Conservation (phyloP, 2,113 vertebrate species). For the Dipodomys spectabilis region DNA sequence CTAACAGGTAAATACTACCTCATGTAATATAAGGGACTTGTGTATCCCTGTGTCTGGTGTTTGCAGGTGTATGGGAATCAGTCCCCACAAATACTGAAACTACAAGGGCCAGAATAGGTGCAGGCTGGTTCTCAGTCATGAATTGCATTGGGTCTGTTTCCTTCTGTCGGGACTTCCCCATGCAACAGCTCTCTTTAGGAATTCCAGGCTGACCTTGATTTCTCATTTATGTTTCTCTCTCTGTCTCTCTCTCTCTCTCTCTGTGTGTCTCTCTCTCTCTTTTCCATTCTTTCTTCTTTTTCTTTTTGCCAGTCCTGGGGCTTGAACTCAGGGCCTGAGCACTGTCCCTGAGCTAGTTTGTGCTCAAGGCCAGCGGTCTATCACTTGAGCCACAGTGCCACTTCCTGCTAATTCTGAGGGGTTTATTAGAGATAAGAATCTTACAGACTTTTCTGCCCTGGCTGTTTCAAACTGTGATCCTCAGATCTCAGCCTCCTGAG, state of each 20-base stretch:
- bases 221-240: background rate
- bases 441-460: no score
- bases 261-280: background rate
- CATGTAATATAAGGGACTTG: background rate
- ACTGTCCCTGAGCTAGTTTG: no score
- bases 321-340: no score
- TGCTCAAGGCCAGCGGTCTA: no score
- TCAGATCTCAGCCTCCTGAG: no score
- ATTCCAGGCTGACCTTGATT: background rate
- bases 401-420: no score
- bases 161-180: rapidly evolving
- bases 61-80: background rate
- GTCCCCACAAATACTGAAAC: background rate
- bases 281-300: background rate
- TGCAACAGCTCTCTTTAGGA: background rate
- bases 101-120: rapidly evolving
- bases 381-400: no score
- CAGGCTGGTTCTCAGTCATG: background rate
- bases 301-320: no score
- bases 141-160: background rate
- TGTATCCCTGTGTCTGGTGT: background rate
- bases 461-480: no score
- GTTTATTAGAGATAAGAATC: no score
- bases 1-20: background rate
- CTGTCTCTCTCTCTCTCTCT: no score